A percentile compares a stretch with the other conserved stretches of the same genome.
Evolutionary conservation across 2,888 invertebrate genomes (phyloP).

Genomic region (Drosophila nr. perissopoda): DNA sequence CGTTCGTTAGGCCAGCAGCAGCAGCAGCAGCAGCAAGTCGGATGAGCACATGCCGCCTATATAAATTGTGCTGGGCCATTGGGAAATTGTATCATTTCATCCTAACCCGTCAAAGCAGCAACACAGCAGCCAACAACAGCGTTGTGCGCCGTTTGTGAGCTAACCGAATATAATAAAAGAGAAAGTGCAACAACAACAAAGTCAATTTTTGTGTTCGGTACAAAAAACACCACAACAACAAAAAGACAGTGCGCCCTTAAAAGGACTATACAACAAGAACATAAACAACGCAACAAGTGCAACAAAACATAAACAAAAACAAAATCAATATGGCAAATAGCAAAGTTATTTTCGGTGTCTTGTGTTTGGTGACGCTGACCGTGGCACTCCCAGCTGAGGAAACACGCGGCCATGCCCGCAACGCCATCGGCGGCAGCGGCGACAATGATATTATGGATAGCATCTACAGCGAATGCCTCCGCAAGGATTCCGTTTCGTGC

Average conservation of each 20-base stretch:
- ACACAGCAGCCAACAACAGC: slow-evolving; percentile 79
- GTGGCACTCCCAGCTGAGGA: slow-evolving; percentile 91
- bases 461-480: slow-evolving; percentile 91
- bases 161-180: slow-evolving; percentile 56
- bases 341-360: slow-evolving; percentile 86
- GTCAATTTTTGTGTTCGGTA: slow-evolving; percentile 60
- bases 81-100: slow-evolving; percentile 86
- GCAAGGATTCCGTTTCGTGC: slow-evolving; percentile 93
- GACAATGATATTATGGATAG: slow-evolving; percentile 92
- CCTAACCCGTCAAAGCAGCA: slow-evolving; percentile 85
- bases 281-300: slow-evolving; percentile 44
- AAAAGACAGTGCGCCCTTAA: slow-evolving; percentile 49
- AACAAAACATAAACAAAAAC: slow-evolving; percentile 36
- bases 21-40: slow-evolving; percentile 48
- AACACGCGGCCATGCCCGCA: slow-evolving; percentile 86
- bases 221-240: slow-evolving; percentile 9
- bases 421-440: slow-evolving; percentile 86
- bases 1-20: slow-evolving; percentile 45
- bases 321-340: slow-evolving; percentile 84
- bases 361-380: slow-evolving; percentile 87
- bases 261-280: slow-evolving; percentile 67
- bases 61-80: slow-evolving; percentile 85
- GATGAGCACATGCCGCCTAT: slow-evolving; percentile 83
- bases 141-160: slow-evolving; percentile 69
- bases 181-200: slow-evolving; percentile 64